These are phyloP conservation scores for Pentalonia nigronervosa DNA, from an alignment of 1,140 invertebrate species.

Conservation along the genomic window DNA sequence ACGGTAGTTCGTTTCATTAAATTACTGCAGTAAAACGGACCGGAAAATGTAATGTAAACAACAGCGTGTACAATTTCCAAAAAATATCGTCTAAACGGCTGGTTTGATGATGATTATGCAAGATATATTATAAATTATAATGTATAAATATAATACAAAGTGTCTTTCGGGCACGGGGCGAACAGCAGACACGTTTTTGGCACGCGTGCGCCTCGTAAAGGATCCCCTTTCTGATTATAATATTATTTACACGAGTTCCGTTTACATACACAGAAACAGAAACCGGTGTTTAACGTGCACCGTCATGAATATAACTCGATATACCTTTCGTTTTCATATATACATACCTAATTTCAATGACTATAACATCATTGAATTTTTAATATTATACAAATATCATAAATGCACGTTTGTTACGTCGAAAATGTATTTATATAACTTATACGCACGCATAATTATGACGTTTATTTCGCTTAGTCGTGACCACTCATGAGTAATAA, in stretches of 20 bases:
- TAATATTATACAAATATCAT: neutral
- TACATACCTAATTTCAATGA: neutral
- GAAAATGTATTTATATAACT: neutral
- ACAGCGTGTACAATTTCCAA: neutral
- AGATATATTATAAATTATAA: neutral
- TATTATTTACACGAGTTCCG: conserved; percentile 51
- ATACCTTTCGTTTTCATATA: conserved; percentile 16
- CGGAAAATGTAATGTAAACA: conserved; percentile 17
- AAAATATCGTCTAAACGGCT: conserved; percentile 26
- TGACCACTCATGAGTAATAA: neutral
- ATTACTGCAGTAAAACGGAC: conserved; percentile 22
- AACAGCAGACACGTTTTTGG: conserved; percentile 41
- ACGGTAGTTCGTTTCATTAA: neutral
- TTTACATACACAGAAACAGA: neutral
- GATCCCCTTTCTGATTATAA: conserved; percentile 53
- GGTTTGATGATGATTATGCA: conserved; percentile 39
- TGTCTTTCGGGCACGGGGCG: conserved; percentile 1
- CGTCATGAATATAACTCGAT: neutral
- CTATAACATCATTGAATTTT: neutral
- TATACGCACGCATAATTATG: neutral
- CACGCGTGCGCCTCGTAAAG: conserved; percentile 29
- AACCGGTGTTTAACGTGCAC: neutral
- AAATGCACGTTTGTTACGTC: neutral
- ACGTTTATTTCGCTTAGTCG: neutral
- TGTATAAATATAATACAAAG: neutral